phyloP scores from a whole-genome alignment of 2,888 invertebrate species.

The Schizaphis graminum region DNA sequence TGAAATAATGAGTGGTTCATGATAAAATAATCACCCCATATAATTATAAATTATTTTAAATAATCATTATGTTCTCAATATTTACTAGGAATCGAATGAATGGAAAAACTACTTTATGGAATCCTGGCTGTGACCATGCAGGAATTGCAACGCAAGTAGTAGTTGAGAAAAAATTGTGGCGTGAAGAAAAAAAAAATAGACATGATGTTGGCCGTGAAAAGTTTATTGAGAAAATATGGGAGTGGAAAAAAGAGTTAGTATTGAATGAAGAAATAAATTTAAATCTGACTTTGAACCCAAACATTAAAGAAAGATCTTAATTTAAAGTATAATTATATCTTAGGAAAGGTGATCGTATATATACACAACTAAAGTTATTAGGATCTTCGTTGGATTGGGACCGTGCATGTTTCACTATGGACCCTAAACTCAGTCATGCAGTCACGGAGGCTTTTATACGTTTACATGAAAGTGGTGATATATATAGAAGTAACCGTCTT shows the following conservation, averaged over 20 bases:
- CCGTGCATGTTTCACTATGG: slow-evolving; percentile 96
- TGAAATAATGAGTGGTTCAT: too few relatives aligned
- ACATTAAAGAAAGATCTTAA: neutral
- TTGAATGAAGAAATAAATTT: neutral
- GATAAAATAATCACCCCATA: too few relatives aligned
- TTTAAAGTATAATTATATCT: slow-evolving; percentile 64
- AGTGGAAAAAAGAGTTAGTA: slow-evolving; percentile 90
- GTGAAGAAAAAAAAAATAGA: slow-evolving; percentile 86
- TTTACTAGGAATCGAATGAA: slow-evolving; percentile 89
- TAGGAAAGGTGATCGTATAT: slow-evolving; percentile 80
- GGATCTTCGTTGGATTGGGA: slow-evolving; percentile 97
- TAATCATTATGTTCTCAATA: neutral
- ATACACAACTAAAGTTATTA: slow-evolving; percentile 87
- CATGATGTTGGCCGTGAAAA: slow-evolving; percentile 96
- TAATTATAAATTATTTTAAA: neutral
- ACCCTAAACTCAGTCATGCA: slow-evolving; percentile 86
- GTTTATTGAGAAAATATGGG: slow-evolving; percentile 94
- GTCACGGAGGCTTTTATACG: slow-evolving; percentile 95
- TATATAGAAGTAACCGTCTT: slow-evolving; percentile 93
- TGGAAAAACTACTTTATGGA: slow-evolving; percentile 92
- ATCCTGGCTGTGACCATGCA: slow-evolving; percentile 98
- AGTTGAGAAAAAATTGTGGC: slow-evolving; percentile 95
- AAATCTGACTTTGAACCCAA: neutral
- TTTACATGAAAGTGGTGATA: slow-evolving; percentile 87
- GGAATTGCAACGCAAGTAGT: slow-evolving; percentile 99